phyloP scores from a whole-genome alignment of 1,140 invertebrate species.

The Sycophila sp. region DNA sequence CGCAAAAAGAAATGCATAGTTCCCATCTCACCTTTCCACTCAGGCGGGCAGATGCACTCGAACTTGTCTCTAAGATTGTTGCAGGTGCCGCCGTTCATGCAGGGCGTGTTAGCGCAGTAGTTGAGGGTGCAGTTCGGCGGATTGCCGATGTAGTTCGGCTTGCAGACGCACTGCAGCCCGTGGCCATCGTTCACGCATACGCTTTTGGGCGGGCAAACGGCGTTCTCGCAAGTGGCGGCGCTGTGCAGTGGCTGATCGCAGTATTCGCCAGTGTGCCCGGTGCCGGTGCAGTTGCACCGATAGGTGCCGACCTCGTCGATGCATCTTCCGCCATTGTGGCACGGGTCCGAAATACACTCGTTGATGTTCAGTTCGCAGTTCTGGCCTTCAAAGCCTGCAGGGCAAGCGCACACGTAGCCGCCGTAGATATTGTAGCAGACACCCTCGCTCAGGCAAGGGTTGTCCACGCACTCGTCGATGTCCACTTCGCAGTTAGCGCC shows the following conservation, averaged over 20 bases:
- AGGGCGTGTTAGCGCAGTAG: slow-evolving; percentile 71
- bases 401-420: slow-evolving; percentile 84
- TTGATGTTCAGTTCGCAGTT: slow-evolving; percentile 77
- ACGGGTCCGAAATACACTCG: slow-evolving; percentile 76
- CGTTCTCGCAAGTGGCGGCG: slow-evolving; percentile 59
- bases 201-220: slow-evolving; percentile 68
- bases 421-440: slow-evolving; percentile 83
- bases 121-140: slow-evolving; percentile 73
- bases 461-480: slow-evolving; percentile 82
- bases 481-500: slow-evolving; percentile 84
- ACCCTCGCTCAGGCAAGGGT: slow-evolving; percentile 81
- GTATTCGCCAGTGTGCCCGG: slow-evolving; percentile 70
- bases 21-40: slow-evolving; percentile 73
- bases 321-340: slow-evolving; percentile 75
- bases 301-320: slow-evolving; percentile 69
- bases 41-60: slow-evolving; percentile 76
- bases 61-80: slow-evolving; percentile 66
- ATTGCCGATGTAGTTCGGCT: slow-evolving; percentile 76
- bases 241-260: slow-evolving; percentile 64
- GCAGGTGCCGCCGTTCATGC: slow-evolving; percentile 73
- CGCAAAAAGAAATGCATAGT: neutral
- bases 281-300: slow-evolving; percentile 65
- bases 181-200: slow-evolving; percentile 66
- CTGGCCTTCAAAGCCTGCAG: slow-evolving; percentile 81
- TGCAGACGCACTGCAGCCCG: slow-evolving; percentile 74